These are phyloP conservation scores for Papilio polyxenes DNA, from an alignment of 1,140 invertebrate species.

Conservation along the genomic window DNA sequence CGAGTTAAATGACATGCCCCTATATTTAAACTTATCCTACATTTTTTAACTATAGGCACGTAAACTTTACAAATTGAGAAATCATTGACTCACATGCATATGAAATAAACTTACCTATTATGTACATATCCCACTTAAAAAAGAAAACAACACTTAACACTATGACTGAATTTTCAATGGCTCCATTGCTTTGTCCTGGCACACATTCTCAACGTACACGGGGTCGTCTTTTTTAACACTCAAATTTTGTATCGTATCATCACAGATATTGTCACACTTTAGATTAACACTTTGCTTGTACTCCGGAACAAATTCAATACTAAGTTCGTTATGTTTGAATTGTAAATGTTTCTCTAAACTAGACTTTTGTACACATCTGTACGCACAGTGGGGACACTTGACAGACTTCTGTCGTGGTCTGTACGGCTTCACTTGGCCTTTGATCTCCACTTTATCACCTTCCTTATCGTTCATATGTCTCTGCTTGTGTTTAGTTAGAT, in stretches of 20 bases:
- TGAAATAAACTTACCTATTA: conserved; percentile 14
- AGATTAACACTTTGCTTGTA: conserved; percentile 44
- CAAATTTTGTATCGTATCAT: conserved; percentile 63
- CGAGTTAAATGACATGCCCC: conserved; percentile 26
- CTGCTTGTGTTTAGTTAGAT: conserved; percentile 77
- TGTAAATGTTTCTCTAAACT: conserved; percentile 76
- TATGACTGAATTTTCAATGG: conserved; percentile 50
- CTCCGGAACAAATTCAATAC: conserved; percentile 31
- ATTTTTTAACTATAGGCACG: conserved; percentile 15
- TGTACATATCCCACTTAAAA: conserved; percentile 14
- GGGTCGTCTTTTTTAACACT: conserved; percentile 63
- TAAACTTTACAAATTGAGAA: conserved; percentile 30
- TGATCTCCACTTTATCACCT: conserved; percentile 65
- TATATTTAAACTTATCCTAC: conserved; percentile 25
- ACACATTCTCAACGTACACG: conserved; percentile 26
- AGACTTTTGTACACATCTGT: conserved; percentile 73
- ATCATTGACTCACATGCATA: conserved; percentile 18
- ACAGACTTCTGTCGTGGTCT: conserved; percentile 71
- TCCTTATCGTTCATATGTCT: conserved; percentile 76
- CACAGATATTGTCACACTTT: conserved; percentile 49
- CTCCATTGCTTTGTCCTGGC: conserved; percentile 43
- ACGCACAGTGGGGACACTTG: conserved; percentile 71
- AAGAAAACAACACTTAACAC: conserved; percentile 36
- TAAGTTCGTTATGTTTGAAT: conserved; percentile 64
- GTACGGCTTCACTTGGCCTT: conserved; percentile 70